Evolutionary conservation across 2,888 invertebrate genomes (phyloP).

Genomic region (Drosophila antonietae): DNA sequence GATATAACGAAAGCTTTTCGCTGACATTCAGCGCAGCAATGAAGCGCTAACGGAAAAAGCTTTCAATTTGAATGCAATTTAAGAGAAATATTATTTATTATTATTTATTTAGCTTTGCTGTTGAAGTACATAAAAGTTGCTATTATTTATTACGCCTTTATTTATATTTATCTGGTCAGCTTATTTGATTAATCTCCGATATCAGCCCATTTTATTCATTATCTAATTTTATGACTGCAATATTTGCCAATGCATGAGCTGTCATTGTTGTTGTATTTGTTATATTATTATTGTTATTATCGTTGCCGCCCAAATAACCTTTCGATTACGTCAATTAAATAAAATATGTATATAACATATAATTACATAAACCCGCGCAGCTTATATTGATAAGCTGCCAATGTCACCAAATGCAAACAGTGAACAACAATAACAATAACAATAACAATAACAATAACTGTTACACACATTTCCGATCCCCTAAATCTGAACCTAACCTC

Average conservation of each 20-base stretch:
- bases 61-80: background rate
- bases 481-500: slow-evolving; percentile 27
- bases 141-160: background rate
- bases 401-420: slow-evolving; percentile 60
- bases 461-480: slow-evolving; percentile 18
- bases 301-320: slow-evolving; percentile 66
- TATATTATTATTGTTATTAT: slow-evolving; percentile 24
- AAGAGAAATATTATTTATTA: background rate
- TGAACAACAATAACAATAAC: slow-evolving; percentile 30
- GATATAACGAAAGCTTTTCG: slow-evolving; percentile 29
- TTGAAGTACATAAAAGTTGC: background rate
- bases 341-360: slow-evolving; percentile 54
- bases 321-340: slow-evolving; percentile 72
- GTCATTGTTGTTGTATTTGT: slow-evolving; percentile 3
- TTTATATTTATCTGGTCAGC: background rate
- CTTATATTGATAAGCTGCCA: slow-evolving; percentile 54
- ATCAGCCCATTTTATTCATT: background rate
- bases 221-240: slow-evolving; percentile 17
- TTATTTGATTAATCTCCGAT: background rate
- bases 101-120: background rate
- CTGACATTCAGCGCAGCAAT: slow-evolving; percentile 23
- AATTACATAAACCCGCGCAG: slow-evolving; percentile 54
- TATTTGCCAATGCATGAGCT: slow-evolving; percentile 14
- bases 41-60: slow-evolving; percentile 36
- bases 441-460: slow-evolving; percentile 25